A percentile compares a stretch with the other conserved stretches of the same genome.
phyloP scores from a whole-genome alignment of 2,113 vertebrate species.

The Paedocypris sp. region DNA sequence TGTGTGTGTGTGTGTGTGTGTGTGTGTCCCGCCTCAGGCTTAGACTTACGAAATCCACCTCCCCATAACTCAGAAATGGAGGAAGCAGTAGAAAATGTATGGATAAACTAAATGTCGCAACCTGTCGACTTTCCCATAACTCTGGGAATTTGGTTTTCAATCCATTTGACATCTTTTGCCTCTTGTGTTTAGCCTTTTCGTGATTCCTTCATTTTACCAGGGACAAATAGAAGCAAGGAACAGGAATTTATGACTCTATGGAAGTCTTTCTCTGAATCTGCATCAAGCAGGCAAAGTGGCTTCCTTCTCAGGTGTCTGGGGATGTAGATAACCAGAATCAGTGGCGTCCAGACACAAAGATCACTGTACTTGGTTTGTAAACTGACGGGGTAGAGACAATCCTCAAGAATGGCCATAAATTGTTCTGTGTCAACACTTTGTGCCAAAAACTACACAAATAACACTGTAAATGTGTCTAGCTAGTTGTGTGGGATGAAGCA shows the following conservation, averaged over 20 bases:
- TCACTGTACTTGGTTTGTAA: not conserved
- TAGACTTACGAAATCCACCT: too few species aligned
- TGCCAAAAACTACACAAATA: slow-evolving; percentile 18
- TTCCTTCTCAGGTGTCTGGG: slow-evolving; percentile 34
- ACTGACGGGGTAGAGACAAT: not conserved
- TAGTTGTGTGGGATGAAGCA: slow-evolving; percentile 13
- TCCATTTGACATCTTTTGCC: slow-evolving; percentile 6
- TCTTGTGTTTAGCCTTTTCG: too few species aligned
- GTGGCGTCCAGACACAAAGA: slow-evolving; percentile 12
- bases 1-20: too few species aligned
- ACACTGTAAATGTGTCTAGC: slow-evolving; percentile 23
- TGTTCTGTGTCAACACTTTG: not conserved
- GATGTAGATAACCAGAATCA: slow-evolving; percentile 41
- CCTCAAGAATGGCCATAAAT: slow-evolving; percentile 13
- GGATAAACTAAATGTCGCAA: not conserved
- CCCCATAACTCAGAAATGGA: too few species aligned
- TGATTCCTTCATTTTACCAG: too few species aligned
- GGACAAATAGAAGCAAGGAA: not conserved
- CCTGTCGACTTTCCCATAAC: not conserved
- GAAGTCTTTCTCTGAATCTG: slow-evolving; percentile 13
- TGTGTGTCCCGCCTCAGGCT: too few species aligned
- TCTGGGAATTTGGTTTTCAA: not conserved
- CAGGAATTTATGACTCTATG: slow-evolving; percentile 28
- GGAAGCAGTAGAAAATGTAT: too few species aligned
- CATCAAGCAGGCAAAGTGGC: slow-evolving; percentile 17